Base-by-base conservation (phyloP, 2,888 invertebrate species). In the Nomada goodeniana region DNA sequence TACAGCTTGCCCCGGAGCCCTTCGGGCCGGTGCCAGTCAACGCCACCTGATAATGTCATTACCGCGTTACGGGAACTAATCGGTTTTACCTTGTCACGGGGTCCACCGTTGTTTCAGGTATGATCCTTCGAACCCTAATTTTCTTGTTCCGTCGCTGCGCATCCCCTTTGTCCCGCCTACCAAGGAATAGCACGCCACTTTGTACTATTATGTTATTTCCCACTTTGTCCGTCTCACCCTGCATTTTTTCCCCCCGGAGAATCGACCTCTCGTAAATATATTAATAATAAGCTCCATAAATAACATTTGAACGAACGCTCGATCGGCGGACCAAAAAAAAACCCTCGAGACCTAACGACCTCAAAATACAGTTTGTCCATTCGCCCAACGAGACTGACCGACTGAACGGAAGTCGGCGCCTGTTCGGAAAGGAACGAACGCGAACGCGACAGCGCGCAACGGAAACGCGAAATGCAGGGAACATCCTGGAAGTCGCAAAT, bases 31-130 rank as follows among this genome's bases (percentile, higher is more conserved):
- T 18, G 11, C n/a, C 44, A 23, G 18, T n/a, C 36, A 42, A 55
- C 29, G 57, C 50, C 52, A 55, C 61, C 52, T 44, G 79, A 76
- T 80, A 68, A 80, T 72, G 80, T 72, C 75, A 69, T 82, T 82
- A 82, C 64, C 59, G 71, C 59, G 18, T 69, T 52, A 80, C 36
- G 50, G 50, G 23, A 26, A 29, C 57, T 63, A 23, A 36, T 47
- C 52, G 57, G 74, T 61, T 70, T 65, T 29, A 63, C 60, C 73
- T 70, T 20, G 65, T 65, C 69, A 47, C 63, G 42, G 59, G 55
- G 26, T 29, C 20, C 59, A 52, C 44, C 69, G 44, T 15, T 36
- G 36, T 36, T 36, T 36, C 36, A 36, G 36, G 20, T 26, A 69
- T 18, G 23, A 55, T 55, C 63, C 26, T 65, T 15, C 4, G 44